Evolutionary conservation across 1,140 invertebrate species (phyloP).

Genomic region (Pemphigus obesinymphae): DNA sequence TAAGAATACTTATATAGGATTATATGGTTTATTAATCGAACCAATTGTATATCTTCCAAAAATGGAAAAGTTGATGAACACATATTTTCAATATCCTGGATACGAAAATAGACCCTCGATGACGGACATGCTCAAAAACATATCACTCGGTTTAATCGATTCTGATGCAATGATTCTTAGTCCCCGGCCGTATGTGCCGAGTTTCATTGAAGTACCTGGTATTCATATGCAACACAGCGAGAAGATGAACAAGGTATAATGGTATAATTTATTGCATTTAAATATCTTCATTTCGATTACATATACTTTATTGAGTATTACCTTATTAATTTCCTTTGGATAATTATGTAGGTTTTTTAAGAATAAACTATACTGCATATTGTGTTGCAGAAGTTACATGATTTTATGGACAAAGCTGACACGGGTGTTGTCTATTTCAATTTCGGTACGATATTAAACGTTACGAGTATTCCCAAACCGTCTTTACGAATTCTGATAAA

Average conservation of each 20-base stretch:
- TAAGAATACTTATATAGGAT: neutral
- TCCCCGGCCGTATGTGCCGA: conserved; percentile 53
- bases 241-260: conserved; percentile 44
- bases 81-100: conserved; percentile 11
- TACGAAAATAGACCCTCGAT: conserved; percentile 44
- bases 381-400: conserved; percentile 5
- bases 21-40: neutral
- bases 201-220: conserved; percentile 58
- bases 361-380: neutral
- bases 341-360: too few species aligned
- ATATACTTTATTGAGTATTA: too few species aligned
- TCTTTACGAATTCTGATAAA: neutral
- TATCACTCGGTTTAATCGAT: conserved; percentile 45
- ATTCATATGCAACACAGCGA: conserved; percentile 52
- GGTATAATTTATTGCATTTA: neutral
- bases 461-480: neutral
- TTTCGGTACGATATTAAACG: conserved; percentile 44
- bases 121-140: conserved; percentile 50
- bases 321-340: too few species aligned
- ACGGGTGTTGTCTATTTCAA: conserved; percentile 47
- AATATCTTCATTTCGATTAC: neutral
- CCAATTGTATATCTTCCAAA: neutral
- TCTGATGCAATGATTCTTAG: conserved; percentile 46
- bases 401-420: conserved; percentile 45
- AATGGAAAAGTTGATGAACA: conserved; percentile 11